Percentiles rank a stretch among this genome's conserved stretches.
Conservation (phyloP, 2,113 vertebrate species). For the Cygnus atratus region DNA sequence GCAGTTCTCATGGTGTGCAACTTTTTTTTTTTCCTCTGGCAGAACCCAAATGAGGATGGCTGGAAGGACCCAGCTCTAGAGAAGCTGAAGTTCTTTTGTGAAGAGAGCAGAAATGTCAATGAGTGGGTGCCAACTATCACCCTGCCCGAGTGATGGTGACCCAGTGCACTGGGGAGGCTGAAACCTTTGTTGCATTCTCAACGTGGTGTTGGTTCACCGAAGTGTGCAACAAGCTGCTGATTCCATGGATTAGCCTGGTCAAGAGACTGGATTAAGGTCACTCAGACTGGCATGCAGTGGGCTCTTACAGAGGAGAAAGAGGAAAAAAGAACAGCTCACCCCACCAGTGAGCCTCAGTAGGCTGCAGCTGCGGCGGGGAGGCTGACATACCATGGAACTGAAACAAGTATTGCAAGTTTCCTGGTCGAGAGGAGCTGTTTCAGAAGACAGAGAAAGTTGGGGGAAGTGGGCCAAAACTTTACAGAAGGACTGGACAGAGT, state of each 20-base stretch:
- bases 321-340: slow-evolving; percentile 38
- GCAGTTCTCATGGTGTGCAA: slow-evolving; percentile 9
- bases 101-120: slow-evolving; percentile 89
- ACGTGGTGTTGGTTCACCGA: slow-evolving; percentile 75
- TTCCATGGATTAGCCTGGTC: slow-evolving; percentile 82
- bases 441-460: slow-evolving; percentile 39
- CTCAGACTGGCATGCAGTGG: slow-evolving; percentile 75
- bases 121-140: slow-evolving; percentile 95
- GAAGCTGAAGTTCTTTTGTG: slow-evolving; percentile 89
- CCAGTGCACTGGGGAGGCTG: slow-evolving; percentile 42
- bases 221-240: slow-evolving; percentile 75
- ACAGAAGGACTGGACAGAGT: slow-evolving; percentile 30
- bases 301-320: slow-evolving; percentile 69
- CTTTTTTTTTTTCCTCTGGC: not conserved
- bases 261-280: slow-evolving; percentile 79
- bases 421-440: slow-evolving; percentile 46
- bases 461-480: slow-evolving; percentile 36
- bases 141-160: slow-evolving; percentile 87
- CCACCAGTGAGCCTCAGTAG: slow-evolving; percentile 15
- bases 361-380: slow-evolving; percentile 41
- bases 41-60: slow-evolving; percentile 89
- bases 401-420: slow-evolving; percentile 65
- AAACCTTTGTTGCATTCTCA: slow-evolving; percentile 79
- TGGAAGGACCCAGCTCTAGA: slow-evolving; percentile 93
- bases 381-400: slow-evolving; percentile 53